These are phyloP conservation scores for Bagarius yarrelli DNA, from an alignment of 2,113 vertebrate species.

Conservation along the genomic window DNA sequence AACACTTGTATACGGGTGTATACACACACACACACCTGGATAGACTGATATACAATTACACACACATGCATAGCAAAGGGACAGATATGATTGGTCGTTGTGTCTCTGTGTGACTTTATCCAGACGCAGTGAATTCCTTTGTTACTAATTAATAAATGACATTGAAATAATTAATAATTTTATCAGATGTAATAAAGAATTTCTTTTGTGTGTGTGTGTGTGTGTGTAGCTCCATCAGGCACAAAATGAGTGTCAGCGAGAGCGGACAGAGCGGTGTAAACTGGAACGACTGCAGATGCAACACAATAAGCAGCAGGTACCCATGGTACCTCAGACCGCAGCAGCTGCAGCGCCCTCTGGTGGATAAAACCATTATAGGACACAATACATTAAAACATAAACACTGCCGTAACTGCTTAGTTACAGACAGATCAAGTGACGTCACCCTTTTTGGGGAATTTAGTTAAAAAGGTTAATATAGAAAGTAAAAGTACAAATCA, in stretches of 20 bases:
- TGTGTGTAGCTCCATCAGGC: slow-evolving; percentile 80
- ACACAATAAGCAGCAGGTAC: slow-evolving; percentile 78
- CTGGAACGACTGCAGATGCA: slow-evolving; percentile 87
- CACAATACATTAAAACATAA: background rate
- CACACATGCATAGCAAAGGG: too few relatives aligned
- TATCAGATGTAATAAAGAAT: too few relatives aligned
- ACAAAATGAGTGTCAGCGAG: slow-evolving; percentile 86
- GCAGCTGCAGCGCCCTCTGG: slow-evolving; percentile 35
- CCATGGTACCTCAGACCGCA: slow-evolving; percentile 62
- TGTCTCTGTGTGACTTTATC: background rate
- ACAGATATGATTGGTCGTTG: too few relatives aligned
- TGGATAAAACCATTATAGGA: slow-evolving; percentile 27
- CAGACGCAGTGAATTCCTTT: background rate
- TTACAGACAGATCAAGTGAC: background rate
- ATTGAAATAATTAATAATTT: too few relatives aligned
- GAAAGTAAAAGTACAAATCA: too few relatives aligned
- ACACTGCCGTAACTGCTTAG: background rate
- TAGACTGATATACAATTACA: too few relatives aligned
- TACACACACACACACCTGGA: too few relatives aligned
- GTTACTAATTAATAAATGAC: too few relatives aligned
- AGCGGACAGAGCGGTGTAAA: slow-evolving; percentile 86
- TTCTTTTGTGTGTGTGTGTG: slow-evolving; percentile 36
- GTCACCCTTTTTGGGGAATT: too few relatives aligned
- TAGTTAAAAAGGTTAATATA: too few relatives aligned
- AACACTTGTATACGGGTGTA: too few relatives aligned